Evolutionary conservation across 2,888 invertebrate species (phyloP).

Genomic region (Drosophila macrospina): DNA sequence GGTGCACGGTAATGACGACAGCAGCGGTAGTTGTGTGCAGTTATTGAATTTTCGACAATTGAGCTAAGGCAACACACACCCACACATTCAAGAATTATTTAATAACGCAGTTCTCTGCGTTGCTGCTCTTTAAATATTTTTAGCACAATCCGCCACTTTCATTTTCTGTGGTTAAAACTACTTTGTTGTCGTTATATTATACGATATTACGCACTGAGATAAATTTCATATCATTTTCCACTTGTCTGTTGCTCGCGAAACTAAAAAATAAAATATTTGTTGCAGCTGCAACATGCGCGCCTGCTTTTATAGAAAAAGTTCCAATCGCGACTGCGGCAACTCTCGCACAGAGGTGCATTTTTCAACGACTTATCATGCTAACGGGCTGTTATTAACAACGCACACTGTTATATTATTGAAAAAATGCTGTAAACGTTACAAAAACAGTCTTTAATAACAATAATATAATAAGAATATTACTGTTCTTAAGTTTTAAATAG

Average conservation of each 20-base stretch:
- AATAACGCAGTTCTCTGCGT: constrained; percentile 41
- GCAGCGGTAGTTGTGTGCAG: constrained; percentile 17
- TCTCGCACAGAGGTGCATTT: constrained; percentile 16
- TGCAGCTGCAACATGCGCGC: constrained; percentile 33
- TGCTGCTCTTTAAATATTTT: constrained; percentile 45
- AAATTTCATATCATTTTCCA: constrained; percentile 9
- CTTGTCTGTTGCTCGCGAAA: constrained; percentile 13
- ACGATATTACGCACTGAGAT: background rate
- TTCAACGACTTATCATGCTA: background rate
- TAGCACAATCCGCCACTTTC: constrained; percentile 44
- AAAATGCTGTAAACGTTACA: background rate
- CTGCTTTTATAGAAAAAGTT: constrained; percentile 32
- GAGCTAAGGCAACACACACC: constrained; percentile 17
- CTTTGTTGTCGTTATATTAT: constrained; percentile 2
- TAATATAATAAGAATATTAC: too few relatives aligned
- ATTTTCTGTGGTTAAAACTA: constrained; percentile 39
- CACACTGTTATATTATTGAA: background rate
- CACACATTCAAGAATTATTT: constrained; percentile 32
- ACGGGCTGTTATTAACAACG: constrained; percentile 9
- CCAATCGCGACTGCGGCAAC: constrained; percentile 19
- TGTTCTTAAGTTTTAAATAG: too few relatives aligned
- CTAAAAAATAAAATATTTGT: constrained; percentile 23
- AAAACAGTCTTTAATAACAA: too few relatives aligned
- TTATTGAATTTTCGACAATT: constrained; percentile 67
- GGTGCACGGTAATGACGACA: constrained; percentile 18